Evolutionary conservation across 2,113 vertebrate genomes (phyloP).

Genomic region (Neolamprologus variostigma): DNA sequence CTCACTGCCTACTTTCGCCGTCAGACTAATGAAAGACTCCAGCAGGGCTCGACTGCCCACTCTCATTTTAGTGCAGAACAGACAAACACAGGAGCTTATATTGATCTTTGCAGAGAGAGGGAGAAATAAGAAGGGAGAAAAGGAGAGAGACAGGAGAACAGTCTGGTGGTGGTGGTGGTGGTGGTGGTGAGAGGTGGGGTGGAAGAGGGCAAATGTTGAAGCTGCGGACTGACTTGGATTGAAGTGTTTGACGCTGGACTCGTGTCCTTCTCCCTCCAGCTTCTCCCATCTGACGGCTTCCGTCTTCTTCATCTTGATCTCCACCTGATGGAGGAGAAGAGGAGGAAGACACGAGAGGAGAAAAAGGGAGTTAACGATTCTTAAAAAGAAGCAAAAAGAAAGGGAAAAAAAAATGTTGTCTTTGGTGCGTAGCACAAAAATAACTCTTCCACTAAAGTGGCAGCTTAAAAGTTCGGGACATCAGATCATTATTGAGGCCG

Average conservation of each 20-base stretch:
- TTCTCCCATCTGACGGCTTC: constrained; percentile 93
- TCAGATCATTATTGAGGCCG: constrained; percentile 56
- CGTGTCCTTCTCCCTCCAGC: constrained; percentile 82
- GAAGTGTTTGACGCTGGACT: constrained; percentile 79
- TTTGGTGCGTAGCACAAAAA: constrained; percentile 25
- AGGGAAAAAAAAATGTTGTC: background rate
- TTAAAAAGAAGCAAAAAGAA: background rate
- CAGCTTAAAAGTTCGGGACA: constrained; percentile 40
- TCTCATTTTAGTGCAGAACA: constrained; percentile 46
- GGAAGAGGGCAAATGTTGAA: background rate
- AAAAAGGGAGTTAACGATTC: background rate
- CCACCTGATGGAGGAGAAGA: constrained; percentile 71
- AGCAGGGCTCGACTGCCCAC: constrained; percentile 42
- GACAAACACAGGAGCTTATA: constrained; percentile 44
- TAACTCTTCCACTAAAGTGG: constrained; percentile 34
- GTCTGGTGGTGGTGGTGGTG: background rate
- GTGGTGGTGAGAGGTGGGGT: background rate
- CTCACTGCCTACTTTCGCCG: constrained; percentile 37
- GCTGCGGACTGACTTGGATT: constrained; percentile 77
- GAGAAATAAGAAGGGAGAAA: background rate
- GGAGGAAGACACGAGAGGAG: background rate
- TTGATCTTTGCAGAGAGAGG: constrained; percentile 30
- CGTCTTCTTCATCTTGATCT: constrained; percentile 97
- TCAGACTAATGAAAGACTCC: constrained; percentile 54
- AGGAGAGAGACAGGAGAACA: background rate